A percentile compares a stretch with the other conserved stretches of the same genome.
phyloP scores from a whole-genome alignment of 2,113 vertebrate species.

The Cinclus mexicanus region DNA sequence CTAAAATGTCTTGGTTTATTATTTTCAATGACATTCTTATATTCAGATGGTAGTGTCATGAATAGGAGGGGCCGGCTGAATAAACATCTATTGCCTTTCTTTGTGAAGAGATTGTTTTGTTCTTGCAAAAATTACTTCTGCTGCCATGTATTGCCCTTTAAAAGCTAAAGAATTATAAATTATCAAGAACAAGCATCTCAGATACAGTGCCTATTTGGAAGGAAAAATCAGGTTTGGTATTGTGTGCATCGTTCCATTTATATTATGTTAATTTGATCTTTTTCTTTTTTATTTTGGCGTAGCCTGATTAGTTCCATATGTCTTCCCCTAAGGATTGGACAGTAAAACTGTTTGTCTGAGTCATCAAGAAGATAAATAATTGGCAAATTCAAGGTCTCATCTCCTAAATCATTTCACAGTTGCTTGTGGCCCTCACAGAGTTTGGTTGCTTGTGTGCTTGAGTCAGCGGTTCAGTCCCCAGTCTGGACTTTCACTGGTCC shows the following conservation, averaged over 20 bases:
- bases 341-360: slow-evolving; percentile 58
- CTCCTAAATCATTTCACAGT: slow-evolving; percentile 51
- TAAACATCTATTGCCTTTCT: neutral
- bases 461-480: slow-evolving; percentile 24
- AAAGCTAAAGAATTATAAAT: neutral
- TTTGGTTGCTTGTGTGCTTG: fast-evolving
- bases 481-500: slow-evolving; percentile 43
- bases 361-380: slow-evolving; percentile 65
- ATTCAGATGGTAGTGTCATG: neutral
- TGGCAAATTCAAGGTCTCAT: slow-evolving; percentile 40
- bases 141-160: neutral
- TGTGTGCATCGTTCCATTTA: fast-evolving
- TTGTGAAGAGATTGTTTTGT: slow-evolving; percentile 13
- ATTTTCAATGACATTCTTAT: neutral
- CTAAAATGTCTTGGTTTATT: neutral
- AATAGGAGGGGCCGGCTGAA: neutral
- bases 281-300: neutral
- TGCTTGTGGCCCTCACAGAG: neutral
- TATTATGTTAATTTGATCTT: neutral
- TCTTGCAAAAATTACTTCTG: slow-evolving; percentile 17
- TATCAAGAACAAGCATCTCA: neutral
- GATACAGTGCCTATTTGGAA: neutral
- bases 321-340: slow-evolving; percentile 22
- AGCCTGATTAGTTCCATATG: slow-evolving; percentile 46
- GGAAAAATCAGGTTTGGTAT: neutral